Evolutionary conservation across 1,140 invertebrate species (phyloP).

Genomic region (Caerostris extrusa): DNA sequence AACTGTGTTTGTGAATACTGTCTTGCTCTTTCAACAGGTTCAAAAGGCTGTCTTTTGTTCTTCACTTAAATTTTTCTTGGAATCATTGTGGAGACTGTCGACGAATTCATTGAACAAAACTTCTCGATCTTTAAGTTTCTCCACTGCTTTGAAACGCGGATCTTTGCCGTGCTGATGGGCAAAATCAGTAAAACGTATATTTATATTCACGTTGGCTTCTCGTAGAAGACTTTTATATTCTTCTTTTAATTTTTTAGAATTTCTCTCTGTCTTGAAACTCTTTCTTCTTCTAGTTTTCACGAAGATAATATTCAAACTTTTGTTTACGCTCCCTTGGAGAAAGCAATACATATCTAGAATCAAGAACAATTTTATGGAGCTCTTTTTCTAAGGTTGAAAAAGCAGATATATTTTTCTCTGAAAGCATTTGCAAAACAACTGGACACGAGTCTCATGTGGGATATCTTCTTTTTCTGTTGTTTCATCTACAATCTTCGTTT

Average conservation of each 20-base stretch:
- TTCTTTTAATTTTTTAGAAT: constrained; percentile 95
- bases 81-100: constrained; percentile 94
- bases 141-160: constrained; percentile 97
- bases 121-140: constrained; percentile 97
- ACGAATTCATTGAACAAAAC: constrained; percentile 97
- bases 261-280: constrained; percentile 96
- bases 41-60: constrained; percentile 94
- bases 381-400: constrained; percentile 99
- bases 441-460: constrained; percentile 95
- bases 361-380: constrained; percentile 99
- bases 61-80: constrained; percentile 95
- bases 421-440: constrained; percentile 98
- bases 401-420: constrained; percentile 98
- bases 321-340: constrained; percentile 97
- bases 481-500: constrained; percentile 96
- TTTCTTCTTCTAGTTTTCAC: constrained; percentile 98
- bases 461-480: constrained; percentile 96
- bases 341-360: constrained; percentile 96
- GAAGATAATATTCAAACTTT: constrained; percentile 98
- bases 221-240: constrained; percentile 94
- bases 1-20: constrained; percentile 89
- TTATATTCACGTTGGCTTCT: constrained; percentile 94
- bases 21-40: constrained; percentile 90
- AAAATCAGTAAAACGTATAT: constrained; percentile 98
- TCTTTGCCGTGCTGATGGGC: constrained; percentile 95